Conservation (phyloP, 2,888 invertebrate genomes). For the Cremastinae sp. region DNA sequence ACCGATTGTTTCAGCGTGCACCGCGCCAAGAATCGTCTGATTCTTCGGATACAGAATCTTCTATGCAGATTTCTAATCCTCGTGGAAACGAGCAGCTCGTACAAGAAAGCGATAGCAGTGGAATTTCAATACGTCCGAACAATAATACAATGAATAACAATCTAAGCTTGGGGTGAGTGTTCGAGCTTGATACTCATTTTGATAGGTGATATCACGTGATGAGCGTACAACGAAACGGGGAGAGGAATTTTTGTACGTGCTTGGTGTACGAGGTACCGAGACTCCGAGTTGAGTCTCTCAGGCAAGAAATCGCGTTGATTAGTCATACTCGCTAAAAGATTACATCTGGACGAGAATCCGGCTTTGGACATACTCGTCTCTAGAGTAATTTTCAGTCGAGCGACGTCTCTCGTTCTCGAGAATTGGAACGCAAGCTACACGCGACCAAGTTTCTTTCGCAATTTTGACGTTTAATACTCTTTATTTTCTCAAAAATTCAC, state of each 20-base stretch:
- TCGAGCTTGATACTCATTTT: constrained; percentile 9
- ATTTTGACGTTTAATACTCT: too few relatives aligned
- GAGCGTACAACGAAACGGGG: background rate
- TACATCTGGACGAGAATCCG: background rate
- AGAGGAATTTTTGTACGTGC: background rate
- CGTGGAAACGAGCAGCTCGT: constrained; percentile 27
- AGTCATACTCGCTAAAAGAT: background rate
- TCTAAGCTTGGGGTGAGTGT: constrained; percentile 68
- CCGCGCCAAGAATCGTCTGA: constrained; percentile 67
- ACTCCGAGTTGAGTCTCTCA: background rate
- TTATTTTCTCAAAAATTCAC: too few relatives aligned
- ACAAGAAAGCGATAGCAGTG: constrained; percentile 67
- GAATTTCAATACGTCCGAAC: constrained; percentile 70
- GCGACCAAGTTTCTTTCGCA: too few relatives aligned
- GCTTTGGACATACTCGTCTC: too few relatives aligned
- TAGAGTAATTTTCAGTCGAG: constrained; percentile 51
- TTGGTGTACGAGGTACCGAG: background rate
- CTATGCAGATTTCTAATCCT: constrained; percentile 54
- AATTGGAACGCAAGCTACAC: constrained; percentile 28
- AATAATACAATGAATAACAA: constrained; percentile 65
- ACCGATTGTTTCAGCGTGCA: constrained; percentile 66
- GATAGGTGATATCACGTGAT: background rate
- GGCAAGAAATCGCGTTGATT: background rate
- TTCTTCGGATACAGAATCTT: constrained; percentile 68
- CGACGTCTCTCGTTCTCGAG: constrained; percentile 36